Evolutionary conservation across 2,113 vertebrate genomes (phyloP).

Genomic region (Gopherus evgoodei): DNA sequence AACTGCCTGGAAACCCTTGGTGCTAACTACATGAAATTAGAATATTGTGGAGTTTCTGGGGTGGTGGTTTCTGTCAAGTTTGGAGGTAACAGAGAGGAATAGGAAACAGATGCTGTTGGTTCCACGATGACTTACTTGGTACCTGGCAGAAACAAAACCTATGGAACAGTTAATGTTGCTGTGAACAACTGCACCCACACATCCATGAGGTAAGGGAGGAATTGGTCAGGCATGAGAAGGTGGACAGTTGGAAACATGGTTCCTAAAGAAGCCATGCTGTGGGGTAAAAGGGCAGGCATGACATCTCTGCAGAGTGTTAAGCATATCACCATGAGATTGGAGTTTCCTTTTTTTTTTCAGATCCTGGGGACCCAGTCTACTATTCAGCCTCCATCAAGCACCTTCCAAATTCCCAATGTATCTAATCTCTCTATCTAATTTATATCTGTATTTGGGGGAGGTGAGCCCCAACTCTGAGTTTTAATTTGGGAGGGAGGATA

Average conservation of each 20-base stretch:
- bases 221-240: neutral
- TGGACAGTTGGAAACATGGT: neutral
- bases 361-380: neutral
- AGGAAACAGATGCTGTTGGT: neutral
- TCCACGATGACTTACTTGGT: neutral
- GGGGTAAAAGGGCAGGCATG: neutral
- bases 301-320: neutral
- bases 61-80: fast-evolving
- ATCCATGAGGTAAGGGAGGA: neutral
- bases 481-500: fast-evolving
- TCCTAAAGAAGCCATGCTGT: neutral
- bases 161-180: neutral
- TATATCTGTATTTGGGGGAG: neutral
- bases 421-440: neutral
- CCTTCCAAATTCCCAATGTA: neutral
- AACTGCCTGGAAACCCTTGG: neutral
- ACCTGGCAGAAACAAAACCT: neutral
- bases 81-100: neutral
- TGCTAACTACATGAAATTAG: neutral
- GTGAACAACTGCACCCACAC: neutral
- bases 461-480: neutral
- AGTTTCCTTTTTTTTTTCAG: neutral
- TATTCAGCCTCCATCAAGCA: neutral
- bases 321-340: neutral
- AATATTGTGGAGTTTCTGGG: neutral